phyloP scores from a whole-genome alignment of 2,113 vertebrate species.

The Xiphophorus hellerii region DNA sequence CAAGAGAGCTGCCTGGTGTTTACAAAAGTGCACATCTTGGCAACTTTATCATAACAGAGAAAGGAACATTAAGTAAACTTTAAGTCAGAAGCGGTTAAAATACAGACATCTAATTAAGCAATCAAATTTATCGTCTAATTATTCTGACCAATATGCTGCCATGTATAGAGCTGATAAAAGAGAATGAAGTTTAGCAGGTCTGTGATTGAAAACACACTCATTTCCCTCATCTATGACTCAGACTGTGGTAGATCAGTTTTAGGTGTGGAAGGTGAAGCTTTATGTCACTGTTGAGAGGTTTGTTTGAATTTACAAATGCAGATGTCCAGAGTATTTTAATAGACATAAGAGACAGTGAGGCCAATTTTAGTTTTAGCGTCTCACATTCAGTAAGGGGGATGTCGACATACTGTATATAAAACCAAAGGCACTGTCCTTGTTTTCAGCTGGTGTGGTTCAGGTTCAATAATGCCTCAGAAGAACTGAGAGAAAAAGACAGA shows the following conservation, averaged over 20 bases:
- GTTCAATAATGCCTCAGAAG: slow-evolving; percentile 85
- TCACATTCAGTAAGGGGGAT: slow-evolving; percentile 56
- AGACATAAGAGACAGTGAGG: slow-evolving; percentile 7
- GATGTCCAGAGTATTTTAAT: slow-evolving; percentile 22
- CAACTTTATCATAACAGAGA: background rate
- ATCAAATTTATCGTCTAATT: background rate
- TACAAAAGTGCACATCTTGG: background rate
- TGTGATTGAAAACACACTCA: slow-evolving; percentile 18
- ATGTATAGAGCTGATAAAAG: too few species aligned
- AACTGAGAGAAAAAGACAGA: slow-evolving; percentile 68
- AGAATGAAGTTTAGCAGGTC: background rate
- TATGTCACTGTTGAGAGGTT: slow-evolving; percentile 15
- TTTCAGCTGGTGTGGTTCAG: slow-evolving; percentile 86
- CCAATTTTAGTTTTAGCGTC: slow-evolving; percentile 67
- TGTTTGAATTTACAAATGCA: slow-evolving; percentile 9
- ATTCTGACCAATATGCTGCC: background rate
- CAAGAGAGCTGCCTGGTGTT: background rate
- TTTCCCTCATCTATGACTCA: background rate
- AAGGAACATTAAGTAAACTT: background rate
- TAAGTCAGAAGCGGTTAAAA: background rate
- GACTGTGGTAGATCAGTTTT: background rate
- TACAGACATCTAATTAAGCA: background rate
- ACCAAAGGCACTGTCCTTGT: slow-evolving; percentile 87
- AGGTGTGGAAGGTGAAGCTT: background rate
- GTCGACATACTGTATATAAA: slow-evolving; percentile 74